These are phyloP conservation scores for Pantherophis vulpinus DNA, from an alignment of 2,797 vertebrate species.

Conservation along the genomic window DNA sequence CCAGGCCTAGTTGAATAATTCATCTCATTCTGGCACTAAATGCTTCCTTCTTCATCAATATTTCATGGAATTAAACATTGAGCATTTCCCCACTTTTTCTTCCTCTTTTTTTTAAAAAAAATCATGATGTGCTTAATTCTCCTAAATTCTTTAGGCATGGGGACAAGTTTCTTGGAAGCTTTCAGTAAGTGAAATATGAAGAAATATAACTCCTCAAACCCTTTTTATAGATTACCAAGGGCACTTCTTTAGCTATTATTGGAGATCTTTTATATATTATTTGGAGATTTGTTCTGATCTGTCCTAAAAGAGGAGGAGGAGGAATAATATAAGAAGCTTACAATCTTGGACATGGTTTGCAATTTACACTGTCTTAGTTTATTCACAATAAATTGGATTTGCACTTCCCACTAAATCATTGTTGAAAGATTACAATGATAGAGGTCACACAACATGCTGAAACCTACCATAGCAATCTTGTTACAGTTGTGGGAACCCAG, in stretches of 20 bases:
- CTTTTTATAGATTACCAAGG: background rate
- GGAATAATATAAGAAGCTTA: background rate
- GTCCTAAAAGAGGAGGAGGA: background rate
- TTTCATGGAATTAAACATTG: slow-evolving; percentile 34
- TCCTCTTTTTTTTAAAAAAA: background rate
- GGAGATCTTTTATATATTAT: background rate
- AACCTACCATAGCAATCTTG: background rate
- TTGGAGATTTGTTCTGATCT: background rate
- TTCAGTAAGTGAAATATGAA: background rate
- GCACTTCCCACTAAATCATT: background rate
- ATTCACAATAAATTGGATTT: background rate
- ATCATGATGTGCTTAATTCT: background rate
- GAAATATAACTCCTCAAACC: background rate
- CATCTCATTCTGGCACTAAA: slow-evolving; percentile 23
- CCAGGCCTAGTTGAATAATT: slow-evolving; percentile 18
- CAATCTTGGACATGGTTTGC: background rate
- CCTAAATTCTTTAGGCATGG: background rate
- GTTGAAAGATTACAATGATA: background rate
- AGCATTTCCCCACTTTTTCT: background rate
- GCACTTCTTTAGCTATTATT: background rate
- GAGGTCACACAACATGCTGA: background rate
- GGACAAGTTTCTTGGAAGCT: background rate
- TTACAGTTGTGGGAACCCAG: background rate
- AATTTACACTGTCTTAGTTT: background rate
- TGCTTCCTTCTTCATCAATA: slow-evolving; percentile 34